Evolutionary conservation across 2,113 vertebrate species (phyloP), one percentile per base, ranked within the genome.

Genomic region (Montifringilla adamsi): DNA sequence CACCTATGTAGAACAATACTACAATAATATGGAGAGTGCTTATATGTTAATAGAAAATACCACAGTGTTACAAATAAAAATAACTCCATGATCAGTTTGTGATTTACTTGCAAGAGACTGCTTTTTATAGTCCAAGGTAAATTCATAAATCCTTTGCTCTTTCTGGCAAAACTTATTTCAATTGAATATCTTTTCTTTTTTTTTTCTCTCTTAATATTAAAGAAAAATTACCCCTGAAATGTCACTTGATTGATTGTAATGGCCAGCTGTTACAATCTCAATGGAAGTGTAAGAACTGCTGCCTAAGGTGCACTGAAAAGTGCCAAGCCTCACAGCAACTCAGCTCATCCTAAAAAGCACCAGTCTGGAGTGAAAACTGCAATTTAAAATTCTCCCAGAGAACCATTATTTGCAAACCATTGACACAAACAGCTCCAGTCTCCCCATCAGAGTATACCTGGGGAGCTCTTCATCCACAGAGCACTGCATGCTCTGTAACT

Each of bases 341-440:
- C 96, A 86, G 96, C 97, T 98, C 97, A 97, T 98, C 97, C 97
- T 97, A 86, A 92, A 97, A 96, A 95, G 93, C 91, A 95, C 89
- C 87, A 94, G 95, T 94, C 94, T 97, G 94, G 95, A 97, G 96
- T 97, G 96, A 97, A 97, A 98, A 97, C 93, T 94, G 96, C 96
- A 97, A 96, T 97, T 97, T 97, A 88, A 97, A 97, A 97, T 95
- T 98, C 97, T 98, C 97, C 98, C 77, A 85, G 97, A 98, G 98
- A 98, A 94, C 93, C 97, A 97, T 98, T 98, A 98, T 98, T 98
- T 98, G 97, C 97, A 98, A 98, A 96, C 95, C 97, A 98, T 95
- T 97, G 97, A 98, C 97, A 98, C 96, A 97, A 96, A 97, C 93
- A 96, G 80, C 96, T 96, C 92, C 84, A 82, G 94, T 97, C 88